Percentiles rank a stretch among this genome's conserved stretches.
These are phyloP conservation scores for Ianthella basta DNA, from an alignment of 37 sponge, comb jelly and placozoan genomes.

Conservation along the genomic window DNA sequence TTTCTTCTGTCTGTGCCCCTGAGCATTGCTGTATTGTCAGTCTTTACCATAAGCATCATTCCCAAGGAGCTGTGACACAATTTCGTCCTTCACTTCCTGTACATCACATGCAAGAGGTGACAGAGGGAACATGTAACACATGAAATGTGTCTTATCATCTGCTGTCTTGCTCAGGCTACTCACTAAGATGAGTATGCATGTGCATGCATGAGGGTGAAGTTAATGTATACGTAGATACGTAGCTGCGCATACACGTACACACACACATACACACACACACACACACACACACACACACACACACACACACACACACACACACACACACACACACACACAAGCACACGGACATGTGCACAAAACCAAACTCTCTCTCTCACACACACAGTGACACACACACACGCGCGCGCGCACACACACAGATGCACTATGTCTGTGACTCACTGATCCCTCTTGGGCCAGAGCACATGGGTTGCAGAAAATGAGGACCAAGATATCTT, in stretches of 20 bases:
- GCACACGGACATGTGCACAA: conserved; percentile 56
- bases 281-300: conserved; percentile 52
- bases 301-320: conserved; percentile 57
- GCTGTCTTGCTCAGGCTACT: not conserved
- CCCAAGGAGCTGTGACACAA: not conserved
- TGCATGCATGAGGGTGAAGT: no score
- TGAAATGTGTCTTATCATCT: not conserved
- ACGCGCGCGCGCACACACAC: conserved; percentile 30
- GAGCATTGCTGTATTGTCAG: no score
- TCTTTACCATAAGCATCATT: no score
- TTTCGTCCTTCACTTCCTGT: not conserved
- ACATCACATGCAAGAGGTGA: not conserved
- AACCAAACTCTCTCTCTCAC: no score
- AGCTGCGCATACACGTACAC: not conserved
- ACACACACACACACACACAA: conserved; percentile 43
- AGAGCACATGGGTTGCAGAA: conserved; percentile 19
- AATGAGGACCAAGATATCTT: not conserved
- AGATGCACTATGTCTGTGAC: no score
- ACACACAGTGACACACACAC: conserved; percentile 37
- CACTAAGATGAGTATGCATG: not conserved
- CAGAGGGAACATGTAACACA: not conserved
- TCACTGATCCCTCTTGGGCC: conserved; percentile 1
- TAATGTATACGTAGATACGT: no score
- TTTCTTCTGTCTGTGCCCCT: no score
- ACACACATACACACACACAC: conserved; percentile 23